Evolutionary conservation across 2,113 vertebrate species (phyloP), one percentile per base, ranked within the genome.

Genomic region (Siniperca knerii): DNA sequence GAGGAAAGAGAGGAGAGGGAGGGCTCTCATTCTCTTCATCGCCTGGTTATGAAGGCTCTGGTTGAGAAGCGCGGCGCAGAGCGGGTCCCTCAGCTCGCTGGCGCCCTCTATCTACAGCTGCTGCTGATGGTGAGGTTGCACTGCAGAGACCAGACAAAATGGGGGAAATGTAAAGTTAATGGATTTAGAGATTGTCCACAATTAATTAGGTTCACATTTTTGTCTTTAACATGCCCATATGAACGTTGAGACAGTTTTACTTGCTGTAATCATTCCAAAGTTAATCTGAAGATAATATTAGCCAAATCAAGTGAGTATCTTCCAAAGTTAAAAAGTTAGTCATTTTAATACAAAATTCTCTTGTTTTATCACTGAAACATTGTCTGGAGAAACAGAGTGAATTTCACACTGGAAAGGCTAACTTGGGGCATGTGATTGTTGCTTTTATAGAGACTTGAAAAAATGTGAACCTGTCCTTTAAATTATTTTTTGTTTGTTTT

Each of bases 91-190:
- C 75, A 9, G 88, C 91, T 87, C 87, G 64, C 96, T 96, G 96
- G 95, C 94, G 95, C 96, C 96, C 96, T 96, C 96, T 74, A 75
- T 83, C 92, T 99, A 99, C 96, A 99, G 96, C 97, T 99, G 98
- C 96, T 98, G 98, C 96, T 99, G 98, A 95, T 99, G 98, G 95
- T 99, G 98, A 96, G 97, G 94, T 97, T 98, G 98, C 95, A 99
- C 98, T 99, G 96, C 87, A 64, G 82, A 93, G 93, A 90, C 2
- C 2, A 81, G 29, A 89, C 80, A 79, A 73, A 86, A 74, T 23
- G 58, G 29, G 79, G 42, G 37, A 72, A 62, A 78, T 9, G 46
- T 20, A 2, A 73, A 57, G 52, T n/a, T 33, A 2, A 58, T n/a
- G 21, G 23, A 69, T 69, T 64, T 8, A 42, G 15, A 69, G 29